A percentile compares a stretch with the other conserved stretches of the same genome.
phyloP scores from a whole-genome alignment of 2,888 invertebrate genomes.

The Chymomyza caudatula region DNA sequence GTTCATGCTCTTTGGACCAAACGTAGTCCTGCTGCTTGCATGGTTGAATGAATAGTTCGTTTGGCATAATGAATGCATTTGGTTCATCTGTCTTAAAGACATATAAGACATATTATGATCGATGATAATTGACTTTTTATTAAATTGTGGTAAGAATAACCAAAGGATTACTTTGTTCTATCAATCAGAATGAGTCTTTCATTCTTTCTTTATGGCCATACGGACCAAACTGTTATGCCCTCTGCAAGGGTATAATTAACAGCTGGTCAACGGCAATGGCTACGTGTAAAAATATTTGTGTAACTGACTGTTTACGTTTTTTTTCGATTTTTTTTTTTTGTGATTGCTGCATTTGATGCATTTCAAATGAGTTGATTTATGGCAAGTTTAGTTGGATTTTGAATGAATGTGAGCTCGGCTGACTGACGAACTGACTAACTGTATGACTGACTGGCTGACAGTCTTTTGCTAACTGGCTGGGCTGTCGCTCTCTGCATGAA shows the following conservation, averaged over 20 bases:
- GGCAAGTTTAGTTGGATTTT: conserved; percentile 62
- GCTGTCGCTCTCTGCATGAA: conserved; percentile 61
- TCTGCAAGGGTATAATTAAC: background rate
- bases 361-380: conserved; percentile 73
- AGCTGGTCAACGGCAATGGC: background rate
- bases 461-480: conserved; percentile 33
- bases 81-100: too few relatives aligned
- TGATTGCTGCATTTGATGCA: conserved; percentile 74
- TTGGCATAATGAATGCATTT: too few relatives aligned
- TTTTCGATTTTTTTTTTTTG: conserved; percentile 31
- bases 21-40: too few relatives aligned
- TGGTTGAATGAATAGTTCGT: too few relatives aligned
- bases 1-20: too few relatives aligned
- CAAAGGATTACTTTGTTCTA: too few relatives aligned
- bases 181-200: too few relatives aligned
- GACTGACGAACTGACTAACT: conserved; percentile 21
- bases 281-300: conserved; percentile 69
- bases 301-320: conserved; percentile 52
- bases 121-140: too few relatives aligned
- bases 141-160: too few relatives aligned
- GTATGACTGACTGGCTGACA: conserved; percentile 3
- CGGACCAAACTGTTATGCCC: too few relatives aligned
- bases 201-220: too few relatives aligned
- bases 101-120: too few relatives aligned
- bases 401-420: conserved; percentile 49